These are phyloP conservation scores for Pterobdella sp. DNA, from an alignment of 2,888 invertebrate genomes.

Conservation along the genomic window DNA sequence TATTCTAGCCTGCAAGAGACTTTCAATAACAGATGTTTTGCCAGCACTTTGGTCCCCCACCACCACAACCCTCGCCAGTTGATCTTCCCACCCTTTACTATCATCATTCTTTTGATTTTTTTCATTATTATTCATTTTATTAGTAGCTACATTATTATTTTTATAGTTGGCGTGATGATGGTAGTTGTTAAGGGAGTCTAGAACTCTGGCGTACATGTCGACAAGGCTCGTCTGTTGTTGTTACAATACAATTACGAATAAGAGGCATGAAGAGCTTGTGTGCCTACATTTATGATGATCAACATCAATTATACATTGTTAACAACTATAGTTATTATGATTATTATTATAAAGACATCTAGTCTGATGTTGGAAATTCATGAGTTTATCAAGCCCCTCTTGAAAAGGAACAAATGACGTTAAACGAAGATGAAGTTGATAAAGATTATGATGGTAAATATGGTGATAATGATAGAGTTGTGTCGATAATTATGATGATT, in stretches of 20 bases:
- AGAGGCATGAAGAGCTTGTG: too few species aligned
- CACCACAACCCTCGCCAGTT: slow-evolving; percentile 4
- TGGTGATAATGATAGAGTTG: background rate
- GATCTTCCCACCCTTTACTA: background rate
- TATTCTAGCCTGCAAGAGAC: background rate
- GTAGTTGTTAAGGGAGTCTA: slow-evolving; percentile 85
- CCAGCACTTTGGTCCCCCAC: background rate
- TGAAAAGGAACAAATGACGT: too few species aligned
- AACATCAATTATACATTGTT: too few species aligned
- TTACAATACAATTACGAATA: too few species aligned
- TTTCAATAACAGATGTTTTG: background rate
- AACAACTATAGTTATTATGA: background rate
- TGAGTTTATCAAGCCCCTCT: too few species aligned
- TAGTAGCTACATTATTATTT: background rate
- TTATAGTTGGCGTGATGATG: slow-evolving; percentile 67
- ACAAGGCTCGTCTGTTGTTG: slow-evolving; percentile 72
- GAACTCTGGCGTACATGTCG: slow-evolving; percentile 96
- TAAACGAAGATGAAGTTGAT: too few species aligned
- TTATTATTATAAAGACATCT: background rate
- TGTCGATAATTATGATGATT: background rate
- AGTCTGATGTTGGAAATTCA: background rate
- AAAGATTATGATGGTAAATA: background rate
- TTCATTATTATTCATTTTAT: background rate
- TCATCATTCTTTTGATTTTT: background rate
- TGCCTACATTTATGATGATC: too few species aligned